These are phyloP conservation scores for Volucella inflata DNA, from an alignment of 2,888 invertebrate genomes.

Conservation along the genomic window DNA sequence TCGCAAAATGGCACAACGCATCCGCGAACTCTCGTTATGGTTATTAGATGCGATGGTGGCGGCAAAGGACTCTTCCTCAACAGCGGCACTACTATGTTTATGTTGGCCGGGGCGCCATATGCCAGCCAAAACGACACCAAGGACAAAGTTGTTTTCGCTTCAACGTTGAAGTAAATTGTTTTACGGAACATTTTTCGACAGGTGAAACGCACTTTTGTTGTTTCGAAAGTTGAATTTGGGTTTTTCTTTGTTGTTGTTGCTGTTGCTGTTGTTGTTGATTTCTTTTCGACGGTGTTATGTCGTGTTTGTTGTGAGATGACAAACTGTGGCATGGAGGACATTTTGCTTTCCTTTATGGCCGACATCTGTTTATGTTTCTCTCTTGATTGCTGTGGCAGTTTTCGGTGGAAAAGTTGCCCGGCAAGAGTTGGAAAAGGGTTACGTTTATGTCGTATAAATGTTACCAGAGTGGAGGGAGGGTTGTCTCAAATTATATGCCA, in stretches of 20 bases:
- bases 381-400: slow-evolving; percentile 64
- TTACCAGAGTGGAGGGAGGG: not conserved
- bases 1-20: slow-evolving; percentile 56
- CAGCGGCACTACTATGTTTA: not conserved
- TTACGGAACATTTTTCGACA: slow-evolving; percentile 65
- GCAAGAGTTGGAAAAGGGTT: slow-evolving; percentile 50
- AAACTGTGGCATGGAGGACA: slow-evolving; percentile 55
- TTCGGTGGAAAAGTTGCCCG: slow-evolving; percentile 16
- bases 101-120: slow-evolving; percentile 59
- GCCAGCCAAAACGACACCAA: slow-evolving; percentile 49
- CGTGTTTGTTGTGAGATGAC: slow-evolving; percentile 42
- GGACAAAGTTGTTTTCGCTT: slow-evolving; percentile 59
- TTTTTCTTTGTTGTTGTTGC: slow-evolving; percentile 31
- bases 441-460: not conserved
- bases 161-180: slow-evolving; percentile 58
- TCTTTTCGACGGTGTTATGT: slow-evolving; percentile 6
- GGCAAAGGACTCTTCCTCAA: too few relatives aligned
- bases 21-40: slow-evolving; percentile 65
- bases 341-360: slow-evolving; percentile 65
- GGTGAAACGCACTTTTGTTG: slow-evolving; percentile 67
- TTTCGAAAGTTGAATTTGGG: slow-evolving; percentile 5
- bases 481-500: slow-evolving; percentile 46
- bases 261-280: slow-evolving; percentile 32
- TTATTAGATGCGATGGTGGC: slow-evolving; percentile 56
- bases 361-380: slow-evolving; percentile 71